Percentiles rank a stretch among this genome's conserved stretches.
These are phyloP conservation scores for Pediacus dermestoides DNA, from an alignment of 2,888 invertebrate species.

Conservation along the genomic window DNA sequence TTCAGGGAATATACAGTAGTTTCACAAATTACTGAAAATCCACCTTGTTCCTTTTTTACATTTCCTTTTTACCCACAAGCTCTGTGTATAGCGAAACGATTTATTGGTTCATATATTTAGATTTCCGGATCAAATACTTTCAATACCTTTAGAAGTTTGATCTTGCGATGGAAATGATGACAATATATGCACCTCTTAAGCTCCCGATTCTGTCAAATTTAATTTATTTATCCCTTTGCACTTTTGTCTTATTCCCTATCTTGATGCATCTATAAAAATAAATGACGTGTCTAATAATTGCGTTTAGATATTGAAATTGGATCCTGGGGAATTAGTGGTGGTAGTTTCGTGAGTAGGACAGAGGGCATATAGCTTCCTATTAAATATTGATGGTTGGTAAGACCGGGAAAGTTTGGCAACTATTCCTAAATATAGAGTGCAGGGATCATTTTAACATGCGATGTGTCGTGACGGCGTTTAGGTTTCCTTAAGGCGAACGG, in stretches of 20 bases:
- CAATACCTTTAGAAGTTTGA: constrained; percentile 19
- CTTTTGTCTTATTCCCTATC: too few relatives aligned
- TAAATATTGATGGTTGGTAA: constrained; percentile 20
- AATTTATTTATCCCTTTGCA: too few relatives aligned
- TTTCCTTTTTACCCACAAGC: constrained; percentile 12
- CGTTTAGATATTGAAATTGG: too few relatives aligned
- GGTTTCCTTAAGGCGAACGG: neutral
- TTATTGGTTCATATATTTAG: constrained; percentile 23
- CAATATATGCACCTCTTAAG: too few relatives aligned
- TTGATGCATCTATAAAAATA: too few relatives aligned
- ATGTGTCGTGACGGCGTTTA: constrained; percentile 31
- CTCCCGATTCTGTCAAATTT: too few relatives aligned
- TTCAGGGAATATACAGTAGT: constrained; percentile 18
- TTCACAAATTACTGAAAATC: constrained; percentile 19
- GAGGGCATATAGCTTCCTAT: too few relatives aligned
- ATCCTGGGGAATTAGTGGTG: too few relatives aligned
- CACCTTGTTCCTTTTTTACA: constrained; percentile 16
- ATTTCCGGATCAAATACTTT: constrained; percentile 21
- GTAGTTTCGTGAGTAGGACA: too few relatives aligned
- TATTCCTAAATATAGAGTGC: constrained; percentile 23
- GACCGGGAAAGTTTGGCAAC: constrained; percentile 24
- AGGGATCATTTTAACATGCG: constrained; percentile 32
- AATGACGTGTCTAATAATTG: too few relatives aligned
- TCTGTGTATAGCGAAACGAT: too few relatives aligned
- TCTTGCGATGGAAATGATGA: constrained; percentile 16